Percentiles rank a stretch among this genome's conserved stretches.
These are phyloP conservation scores for Mola mola DNA, from an alignment of 2,113 vertebrate species.

Conservation along the genomic window DNA sequence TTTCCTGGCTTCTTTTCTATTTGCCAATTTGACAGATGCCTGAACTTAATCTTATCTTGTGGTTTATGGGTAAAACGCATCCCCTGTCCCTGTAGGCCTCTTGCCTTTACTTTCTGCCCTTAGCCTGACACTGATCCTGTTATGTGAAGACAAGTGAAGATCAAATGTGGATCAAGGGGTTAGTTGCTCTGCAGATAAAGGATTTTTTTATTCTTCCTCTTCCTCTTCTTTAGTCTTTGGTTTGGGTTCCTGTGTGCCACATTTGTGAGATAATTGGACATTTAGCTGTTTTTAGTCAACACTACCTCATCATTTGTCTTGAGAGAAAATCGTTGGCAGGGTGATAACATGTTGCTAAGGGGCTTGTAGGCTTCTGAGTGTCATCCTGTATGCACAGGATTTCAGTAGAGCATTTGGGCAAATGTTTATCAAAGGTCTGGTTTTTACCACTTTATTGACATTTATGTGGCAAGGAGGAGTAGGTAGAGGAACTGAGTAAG, in stretches of 20 bases:
- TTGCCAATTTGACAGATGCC: constrained; percentile 38
- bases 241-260: constrained; percentile 53
- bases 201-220: background rate
- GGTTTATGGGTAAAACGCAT: constrained; percentile 45
- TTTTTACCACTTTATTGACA: no score
- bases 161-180: constrained; percentile 60
- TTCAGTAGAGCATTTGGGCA: constrained; percentile 8
- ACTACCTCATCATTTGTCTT: constrained; percentile 39
- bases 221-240: constrained; percentile 17
- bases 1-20: constrained; percentile 1
- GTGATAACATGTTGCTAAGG: constrained; percentile 61
- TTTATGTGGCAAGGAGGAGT: background rate
- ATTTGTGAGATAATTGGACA: constrained; percentile 30
- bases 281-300: constrained; percentile 36
- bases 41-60: constrained; percentile 56
- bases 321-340: constrained; percentile 55
- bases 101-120: constrained; percentile 64
- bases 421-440: no score
- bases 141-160: constrained; percentile 70
- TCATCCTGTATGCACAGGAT: constrained; percentile 36
- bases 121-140: constrained; percentile 55
- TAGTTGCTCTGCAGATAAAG: constrained; percentile 32
- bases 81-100: constrained; percentile 21
- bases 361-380: constrained; percentile 43
- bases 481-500: no score